A percentile compares a stretch with the other conserved stretches of the same genome.
phyloP scores from a whole-genome alignment of 2,888 invertebrate species.

The Punctoribates punctum region DNA sequence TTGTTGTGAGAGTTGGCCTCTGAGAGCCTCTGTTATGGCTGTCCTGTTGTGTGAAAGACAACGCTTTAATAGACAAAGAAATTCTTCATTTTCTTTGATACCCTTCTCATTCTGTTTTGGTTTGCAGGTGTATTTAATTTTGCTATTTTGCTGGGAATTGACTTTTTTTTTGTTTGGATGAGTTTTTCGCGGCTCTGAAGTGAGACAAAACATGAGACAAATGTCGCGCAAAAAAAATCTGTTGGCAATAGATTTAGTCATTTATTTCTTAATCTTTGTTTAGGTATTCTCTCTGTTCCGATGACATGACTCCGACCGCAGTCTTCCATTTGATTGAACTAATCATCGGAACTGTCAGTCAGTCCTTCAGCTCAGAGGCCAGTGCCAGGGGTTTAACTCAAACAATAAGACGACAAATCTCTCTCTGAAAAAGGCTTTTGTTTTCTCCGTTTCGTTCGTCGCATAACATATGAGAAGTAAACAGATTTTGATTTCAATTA shows the following conservation, averaged over 20 bases:
- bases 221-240: no score
- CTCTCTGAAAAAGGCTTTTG: neutral
- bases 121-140: no score
- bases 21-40: no score
- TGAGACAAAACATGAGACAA: no score
- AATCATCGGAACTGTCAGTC: constrained; percentile 1
- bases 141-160: no score
- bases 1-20: no score
- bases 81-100: no score
- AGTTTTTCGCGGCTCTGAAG: no score
- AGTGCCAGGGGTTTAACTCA: neutral
- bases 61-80: no score
- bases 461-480: neutral
- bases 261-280: neutral
- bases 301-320: constrained; percentile 1
- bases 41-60: no score
- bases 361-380: constrained; percentile 2
- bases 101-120: no score
- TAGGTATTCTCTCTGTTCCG: neutral
- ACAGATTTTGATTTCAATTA: neutral
- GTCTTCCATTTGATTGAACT: constrained; percentile 22
- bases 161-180: no score
- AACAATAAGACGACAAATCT: constrained; percentile 5
- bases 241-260: neutral
- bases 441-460: neutral